These are phyloP conservation scores for Microtus montanus DNA, from an alignment of 2,113 vertebrate species.

Conservation along the genomic window DNA sequence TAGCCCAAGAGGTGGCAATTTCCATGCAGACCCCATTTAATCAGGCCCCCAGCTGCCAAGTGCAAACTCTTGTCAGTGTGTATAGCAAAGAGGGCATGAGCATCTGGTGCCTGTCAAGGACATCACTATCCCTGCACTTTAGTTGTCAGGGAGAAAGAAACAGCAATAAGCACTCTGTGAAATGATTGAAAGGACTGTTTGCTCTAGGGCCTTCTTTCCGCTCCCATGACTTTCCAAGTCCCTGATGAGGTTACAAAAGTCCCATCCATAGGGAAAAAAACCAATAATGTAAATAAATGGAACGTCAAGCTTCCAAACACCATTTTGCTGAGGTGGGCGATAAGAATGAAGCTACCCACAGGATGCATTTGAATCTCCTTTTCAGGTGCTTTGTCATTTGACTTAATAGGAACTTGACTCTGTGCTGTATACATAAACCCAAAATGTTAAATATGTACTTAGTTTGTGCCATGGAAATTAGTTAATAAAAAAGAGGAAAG, in stretches of 20 bases:
- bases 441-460: background rate
- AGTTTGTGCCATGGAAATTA: background rate
- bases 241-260: background rate
- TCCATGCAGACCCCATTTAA: background rate
- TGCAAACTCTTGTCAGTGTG: background rate
- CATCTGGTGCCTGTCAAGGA: background rate
- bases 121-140: background rate
- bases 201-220: background rate
- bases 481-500: background rate
- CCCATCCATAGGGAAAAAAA: background rate
- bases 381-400: background rate
- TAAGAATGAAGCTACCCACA: background rate
- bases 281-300: background rate
- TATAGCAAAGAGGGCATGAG: background rate
- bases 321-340: background rate
- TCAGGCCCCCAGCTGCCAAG: background rate
- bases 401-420: background rate
- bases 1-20: background rate
- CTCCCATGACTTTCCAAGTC: background rate
- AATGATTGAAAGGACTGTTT: slow-evolving; percentile 1
- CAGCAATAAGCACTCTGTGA: background rate
- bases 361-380: background rate
- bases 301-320: background rate
- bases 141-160: background rate
- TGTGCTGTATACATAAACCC: background rate